Percentiles rank a stretch among this genome's conserved stretches.
Evolutionary conservation across 1,140 invertebrate genomes (phyloP).

Genomic region (Paracyclopina nana): DNA sequence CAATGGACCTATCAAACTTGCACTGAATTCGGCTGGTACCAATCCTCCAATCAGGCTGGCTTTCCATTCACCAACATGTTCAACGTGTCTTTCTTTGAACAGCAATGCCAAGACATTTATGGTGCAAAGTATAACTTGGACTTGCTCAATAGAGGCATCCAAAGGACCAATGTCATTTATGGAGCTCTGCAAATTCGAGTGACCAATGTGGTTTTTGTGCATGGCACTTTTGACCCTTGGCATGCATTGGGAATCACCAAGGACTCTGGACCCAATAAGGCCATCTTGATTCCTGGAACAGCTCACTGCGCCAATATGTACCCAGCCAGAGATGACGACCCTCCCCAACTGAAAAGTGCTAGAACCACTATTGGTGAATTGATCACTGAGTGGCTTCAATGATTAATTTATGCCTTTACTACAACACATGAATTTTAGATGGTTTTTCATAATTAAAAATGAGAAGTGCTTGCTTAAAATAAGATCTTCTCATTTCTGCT

Average conservation of each 20-base stretch:
- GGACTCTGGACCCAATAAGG: neutral
- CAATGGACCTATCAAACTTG: slow-evolving; percentile 92
- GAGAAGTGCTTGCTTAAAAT: too few relatives aligned
- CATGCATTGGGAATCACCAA: slow-evolving; percentile 42
- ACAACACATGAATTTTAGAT: too few relatives aligned
- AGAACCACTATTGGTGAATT: slow-evolving; percentile 33
- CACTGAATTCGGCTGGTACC: slow-evolving; percentile 83
- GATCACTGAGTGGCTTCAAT: slow-evolving; percentile 33
- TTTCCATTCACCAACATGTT: slow-evolving; percentile 58
- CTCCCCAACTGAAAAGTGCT: slow-evolving; percentile 34
- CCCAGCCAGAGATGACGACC: slow-evolving; percentile 31
- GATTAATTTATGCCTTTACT: neutral
- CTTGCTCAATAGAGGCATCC: slow-evolving; percentile 30
- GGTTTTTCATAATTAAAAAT: too few relatives aligned
- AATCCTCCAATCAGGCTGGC: slow-evolving; percentile 50
- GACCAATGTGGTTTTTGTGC: slow-evolving; percentile 57
- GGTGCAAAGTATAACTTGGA: slow-evolving; percentile 29
- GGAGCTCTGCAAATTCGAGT: slow-evolving; percentile 30
- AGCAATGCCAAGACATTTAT: slow-evolving; percentile 64
- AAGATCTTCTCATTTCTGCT: too few relatives aligned
- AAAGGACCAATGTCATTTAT: slow-evolving; percentile 31
- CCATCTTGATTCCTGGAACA: slow-evolving; percentile 31
- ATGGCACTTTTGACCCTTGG: slow-evolving; percentile 82
- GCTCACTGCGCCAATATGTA: slow-evolving; percentile 54
- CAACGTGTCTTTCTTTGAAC: slow-evolving; percentile 50